phyloP scores from a whole-genome alignment of 1,140 invertebrate genomes.

The Conus ventricosus region DNA sequence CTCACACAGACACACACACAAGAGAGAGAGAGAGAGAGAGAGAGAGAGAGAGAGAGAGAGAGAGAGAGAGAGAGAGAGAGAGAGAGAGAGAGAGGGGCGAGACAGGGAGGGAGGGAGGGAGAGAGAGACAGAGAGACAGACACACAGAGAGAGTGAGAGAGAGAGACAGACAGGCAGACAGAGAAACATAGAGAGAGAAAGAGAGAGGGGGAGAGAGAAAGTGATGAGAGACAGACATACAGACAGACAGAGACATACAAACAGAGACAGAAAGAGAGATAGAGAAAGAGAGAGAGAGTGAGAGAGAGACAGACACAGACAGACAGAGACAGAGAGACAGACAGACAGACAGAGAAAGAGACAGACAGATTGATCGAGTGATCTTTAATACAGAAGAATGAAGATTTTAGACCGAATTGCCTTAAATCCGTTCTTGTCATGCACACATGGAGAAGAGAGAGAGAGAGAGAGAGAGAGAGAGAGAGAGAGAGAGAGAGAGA shows the following conservation, averaged over 20 bases:
- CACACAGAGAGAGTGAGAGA: background rate
- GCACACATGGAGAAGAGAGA: background rate
- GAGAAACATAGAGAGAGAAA: background rate
- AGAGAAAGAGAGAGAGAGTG: slow-evolving; percentile 12
- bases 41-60: background rate
- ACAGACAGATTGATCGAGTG: too few species aligned
- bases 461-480: slow-evolving; percentile 5
- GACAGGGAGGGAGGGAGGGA: too few species aligned
- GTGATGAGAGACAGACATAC: background rate
- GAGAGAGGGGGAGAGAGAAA: background rate
- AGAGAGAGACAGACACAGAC: background rate
- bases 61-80: background rate
- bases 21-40: background rate
- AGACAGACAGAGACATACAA: background rate
- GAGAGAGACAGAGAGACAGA: background rate
- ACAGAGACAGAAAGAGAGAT: too few species aligned
- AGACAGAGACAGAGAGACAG: slow-evolving; percentile 8
- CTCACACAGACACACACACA: too few species aligned
- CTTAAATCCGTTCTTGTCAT: too few species aligned
- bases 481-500: slow-evolving; percentile 8
- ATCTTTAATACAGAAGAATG: too few species aligned
- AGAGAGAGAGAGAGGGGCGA: background rate
- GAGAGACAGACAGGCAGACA: background rate
- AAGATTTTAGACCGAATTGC: too few species aligned
- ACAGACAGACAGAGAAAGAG: too few species aligned